These are phyloP conservation scores for Leptopilina syphax DNA, from an alignment of 2,888 invertebrate genomes.

Conservation along the genomic window DNA sequence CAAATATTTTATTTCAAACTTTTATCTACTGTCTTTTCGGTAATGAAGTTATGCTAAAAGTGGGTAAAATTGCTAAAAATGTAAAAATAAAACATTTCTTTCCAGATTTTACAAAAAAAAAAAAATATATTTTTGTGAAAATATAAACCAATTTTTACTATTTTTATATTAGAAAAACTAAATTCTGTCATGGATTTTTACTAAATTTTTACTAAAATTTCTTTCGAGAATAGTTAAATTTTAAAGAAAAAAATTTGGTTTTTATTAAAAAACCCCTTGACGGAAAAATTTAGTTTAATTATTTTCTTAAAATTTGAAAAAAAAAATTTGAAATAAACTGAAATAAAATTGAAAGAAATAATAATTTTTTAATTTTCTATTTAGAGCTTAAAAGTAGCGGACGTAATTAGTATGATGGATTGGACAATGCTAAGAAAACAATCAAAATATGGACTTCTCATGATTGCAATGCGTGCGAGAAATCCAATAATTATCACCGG, in stretches of 20 bases:
- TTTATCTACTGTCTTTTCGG: conserved; percentile 65
- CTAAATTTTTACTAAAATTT: too few species aligned
- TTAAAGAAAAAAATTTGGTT: too few species aligned
- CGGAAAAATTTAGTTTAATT: too few species aligned
- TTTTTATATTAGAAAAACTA: too few species aligned
- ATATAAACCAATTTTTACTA: too few species aligned
- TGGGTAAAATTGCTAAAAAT: conserved; percentile 38
- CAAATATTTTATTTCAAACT: conserved; percentile 57
- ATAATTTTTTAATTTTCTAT: conserved; percentile 4
- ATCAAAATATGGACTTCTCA: conserved; percentile 58
- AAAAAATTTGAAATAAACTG: too few species aligned
- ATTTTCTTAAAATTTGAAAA: too few species aligned
- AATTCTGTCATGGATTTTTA: too few species aligned
- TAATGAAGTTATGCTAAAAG: conserved; percentile 61
- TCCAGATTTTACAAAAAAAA: not conserved
- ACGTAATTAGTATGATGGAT: conserved; percentile 60
- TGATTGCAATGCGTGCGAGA: conserved; percentile 59
- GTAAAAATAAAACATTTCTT: too few species aligned
- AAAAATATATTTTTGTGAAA: not conserved
- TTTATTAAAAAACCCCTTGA: too few species aligned
- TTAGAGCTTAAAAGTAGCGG: conserved; percentile 59
- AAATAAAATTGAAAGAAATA: too few species aligned
- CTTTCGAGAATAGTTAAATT: too few species aligned
- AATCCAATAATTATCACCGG: conserved; percentile 63
- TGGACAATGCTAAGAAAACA: conserved; percentile 58